Conservation (phyloP, 2,113 vertebrate species). For the Anseranas semipalmata region DNA sequence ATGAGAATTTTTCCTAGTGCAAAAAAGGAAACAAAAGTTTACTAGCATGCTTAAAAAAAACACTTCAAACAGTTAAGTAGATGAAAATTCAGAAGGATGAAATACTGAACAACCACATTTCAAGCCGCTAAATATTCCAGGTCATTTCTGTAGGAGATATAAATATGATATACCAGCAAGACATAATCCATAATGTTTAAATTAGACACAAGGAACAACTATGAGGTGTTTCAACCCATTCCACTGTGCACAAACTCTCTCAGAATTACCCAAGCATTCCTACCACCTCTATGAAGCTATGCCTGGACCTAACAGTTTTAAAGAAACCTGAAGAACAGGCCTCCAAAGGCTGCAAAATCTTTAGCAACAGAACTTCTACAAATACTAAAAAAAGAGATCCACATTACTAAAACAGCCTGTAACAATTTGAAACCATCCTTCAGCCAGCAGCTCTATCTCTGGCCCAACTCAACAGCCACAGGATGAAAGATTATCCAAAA, state of each 20-base stretch:
- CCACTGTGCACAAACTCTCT: not conserved
- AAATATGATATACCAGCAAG: not conserved
- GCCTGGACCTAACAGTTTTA: not conserved
- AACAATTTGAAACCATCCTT: not conserved
- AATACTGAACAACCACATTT: not conserved
- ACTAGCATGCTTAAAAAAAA: not conserved
- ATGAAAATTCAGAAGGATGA: not conserved
- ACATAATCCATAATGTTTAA: not conserved
- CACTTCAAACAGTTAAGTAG: not conserved
- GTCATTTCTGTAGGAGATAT: not conserved
- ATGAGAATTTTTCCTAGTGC: not conserved
- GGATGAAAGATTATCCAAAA: constrained; percentile 9
- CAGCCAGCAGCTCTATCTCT: not conserved
- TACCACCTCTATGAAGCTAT: not conserved
- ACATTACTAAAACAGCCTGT: not conserved
- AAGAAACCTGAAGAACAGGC: not conserved
- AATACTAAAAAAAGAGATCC: not conserved
- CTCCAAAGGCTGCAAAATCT: not conserved
- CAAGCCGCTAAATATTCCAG: not conserved
- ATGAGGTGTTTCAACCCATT: not conserved
- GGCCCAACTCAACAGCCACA: not conserved
- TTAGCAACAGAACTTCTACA: not conserved
- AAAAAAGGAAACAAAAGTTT: not conserved
- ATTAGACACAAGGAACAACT: not conserved
- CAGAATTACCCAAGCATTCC: not conserved